phyloP scores from a whole-genome alignment of 2,113 vertebrate genomes.

The Eonycteris spelaea region DNA sequence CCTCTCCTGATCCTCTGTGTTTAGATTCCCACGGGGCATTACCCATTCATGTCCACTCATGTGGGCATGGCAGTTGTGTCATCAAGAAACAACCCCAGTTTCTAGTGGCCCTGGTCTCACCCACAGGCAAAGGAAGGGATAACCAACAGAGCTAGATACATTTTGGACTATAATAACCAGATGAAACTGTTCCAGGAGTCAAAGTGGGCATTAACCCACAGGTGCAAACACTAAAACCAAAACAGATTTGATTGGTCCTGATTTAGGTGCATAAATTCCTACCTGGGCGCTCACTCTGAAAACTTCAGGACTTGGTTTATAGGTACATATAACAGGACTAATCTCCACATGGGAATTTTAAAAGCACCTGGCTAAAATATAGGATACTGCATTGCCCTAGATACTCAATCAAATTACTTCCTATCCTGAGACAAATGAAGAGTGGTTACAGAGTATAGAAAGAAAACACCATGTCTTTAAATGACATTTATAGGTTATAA shows the following conservation, averaged over 20 bases:
- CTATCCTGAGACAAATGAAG: background rate
- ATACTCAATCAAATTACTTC: background rate
- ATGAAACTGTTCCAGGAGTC: background rate
- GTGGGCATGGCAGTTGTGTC: background rate
- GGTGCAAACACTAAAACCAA: background rate
- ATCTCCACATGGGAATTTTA: slow-evolving; percentile 12
- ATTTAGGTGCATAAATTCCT: background rate
- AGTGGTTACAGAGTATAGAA: background rate
- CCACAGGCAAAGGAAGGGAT: background rate
- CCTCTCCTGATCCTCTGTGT: background rate
- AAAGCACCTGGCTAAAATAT: background rate
- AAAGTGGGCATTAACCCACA: background rate
- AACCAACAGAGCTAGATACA: background rate
- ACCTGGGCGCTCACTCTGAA: slow-evolving; percentile 1
- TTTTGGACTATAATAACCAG: background rate
- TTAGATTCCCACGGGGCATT: background rate
- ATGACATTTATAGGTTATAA: background rate
- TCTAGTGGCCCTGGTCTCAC: background rate
- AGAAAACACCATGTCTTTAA: background rate
- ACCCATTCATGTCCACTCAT: background rate
- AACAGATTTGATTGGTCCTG: background rate
- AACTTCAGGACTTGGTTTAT: background rate
- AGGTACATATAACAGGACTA: background rate
- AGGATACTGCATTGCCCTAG: background rate
- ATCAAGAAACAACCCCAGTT: background rate